Base-by-base conservation (phyloP, 2,888 invertebrate species). In the Tenthredo livida region DNA sequence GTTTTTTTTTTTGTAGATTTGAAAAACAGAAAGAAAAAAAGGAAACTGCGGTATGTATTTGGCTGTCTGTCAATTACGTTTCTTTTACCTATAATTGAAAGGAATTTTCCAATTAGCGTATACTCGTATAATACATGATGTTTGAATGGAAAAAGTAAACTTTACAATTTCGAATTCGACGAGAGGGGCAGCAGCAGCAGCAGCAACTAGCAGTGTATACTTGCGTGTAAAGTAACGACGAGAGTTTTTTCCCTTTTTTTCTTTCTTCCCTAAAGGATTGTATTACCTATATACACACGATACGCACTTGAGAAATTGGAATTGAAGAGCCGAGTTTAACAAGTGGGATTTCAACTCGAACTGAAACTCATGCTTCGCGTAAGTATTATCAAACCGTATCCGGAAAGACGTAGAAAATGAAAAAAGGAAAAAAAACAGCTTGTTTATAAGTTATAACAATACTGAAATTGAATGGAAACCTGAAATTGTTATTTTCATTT, bases 331-430 rank as follows among this genome's bases (percentile, higher is more conserved):
- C n/a, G 15, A 25, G 47, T 75, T 67, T 17, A n/a, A 67, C 67
- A 37, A 70, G 37, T 70, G 37, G 70, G 33, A 33, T 70, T 58
- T 78, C 37, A 54, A 78, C 54, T 37, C 17, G 9, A 25, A 50
- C 2, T 47, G 47, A 75, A 47, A 70, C 29, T 70, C 70, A 70
- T 17, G 70, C 70, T 37, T 37, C 3, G 70, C n/a, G 17, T 37
- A 70, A 54, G 54, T 54, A n/a, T 54, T 54, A n/a, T 54, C 54
- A n/a, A 54, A 54, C 17, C 6, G n/a, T 54, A 7, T 54, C 54
- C n/a, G n/a, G 6, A n/a, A 54, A 17, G n/a, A 54, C 54, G 7
- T 54, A 25, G 2, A 61, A 47, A 50, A 61, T 33, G 88, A 82
- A 83, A 72, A 73, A 21, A 58, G 10, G 7, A 21, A 25, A 25